A percentile compares a stretch with the other conserved stretches of the same genome.
Evolutionary conservation across 2,797 vertebrate genomes (phyloP).

Genomic region (Pogonophryne albipinna): DNA sequence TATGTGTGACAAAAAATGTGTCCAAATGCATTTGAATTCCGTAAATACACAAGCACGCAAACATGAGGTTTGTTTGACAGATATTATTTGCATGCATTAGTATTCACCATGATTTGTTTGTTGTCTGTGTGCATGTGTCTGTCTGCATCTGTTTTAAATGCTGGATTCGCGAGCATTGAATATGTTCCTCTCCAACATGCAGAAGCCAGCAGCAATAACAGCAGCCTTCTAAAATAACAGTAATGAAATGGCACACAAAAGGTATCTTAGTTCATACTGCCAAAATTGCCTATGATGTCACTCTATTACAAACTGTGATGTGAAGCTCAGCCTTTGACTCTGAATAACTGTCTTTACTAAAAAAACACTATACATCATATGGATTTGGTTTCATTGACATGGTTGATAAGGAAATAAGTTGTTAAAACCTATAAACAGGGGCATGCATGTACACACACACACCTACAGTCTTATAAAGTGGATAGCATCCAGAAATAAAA

Average conservation of each 20-base stretch:
- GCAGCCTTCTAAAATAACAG: constrained; percentile 12
- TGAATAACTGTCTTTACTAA: background rate
- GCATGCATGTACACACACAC: background rate
- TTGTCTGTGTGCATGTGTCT: constrained; percentile 33
- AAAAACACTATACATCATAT: background rate
- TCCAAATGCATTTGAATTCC: no score
- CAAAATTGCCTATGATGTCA: background rate
- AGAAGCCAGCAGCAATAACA: constrained; percentile 22
- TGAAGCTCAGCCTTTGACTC: background rate
- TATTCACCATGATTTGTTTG: constrained; percentile 26
- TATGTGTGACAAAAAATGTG: no score
- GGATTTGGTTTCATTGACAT: background rate
- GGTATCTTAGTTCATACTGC: background rate
- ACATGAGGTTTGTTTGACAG: constrained; percentile 23
- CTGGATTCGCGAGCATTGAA: constrained; percentile 65
- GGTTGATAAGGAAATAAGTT: background rate
- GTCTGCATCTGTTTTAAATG: constrained; percentile 63
- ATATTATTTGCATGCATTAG: constrained; percentile 33
- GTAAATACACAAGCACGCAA: background rate
- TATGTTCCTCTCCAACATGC: constrained; percentile 39
- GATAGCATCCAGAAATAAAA: background rate
- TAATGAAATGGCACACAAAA: background rate
- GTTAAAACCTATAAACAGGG: background rate
- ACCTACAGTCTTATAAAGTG: background rate
- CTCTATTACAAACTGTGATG: background rate